Percentiles rank a stretch among this genome's conserved stretches.
These are phyloP conservation scores for Pentamera pediparva DNA, from an alignment of 53 echinoderm and acorn worm genomes.

Conservation along the genomic window DNA sequence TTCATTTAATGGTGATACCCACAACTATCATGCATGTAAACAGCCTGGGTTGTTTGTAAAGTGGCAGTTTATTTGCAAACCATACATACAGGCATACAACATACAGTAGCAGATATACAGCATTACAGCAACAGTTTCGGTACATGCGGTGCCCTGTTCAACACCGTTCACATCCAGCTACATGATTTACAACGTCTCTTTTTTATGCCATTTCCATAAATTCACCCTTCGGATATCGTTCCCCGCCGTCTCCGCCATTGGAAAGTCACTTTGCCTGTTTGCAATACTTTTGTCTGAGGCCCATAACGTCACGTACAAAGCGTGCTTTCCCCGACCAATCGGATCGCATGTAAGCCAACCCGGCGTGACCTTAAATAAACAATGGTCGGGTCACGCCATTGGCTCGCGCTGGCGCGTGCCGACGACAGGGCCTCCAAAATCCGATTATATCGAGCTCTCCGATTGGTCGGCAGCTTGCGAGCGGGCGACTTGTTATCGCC, in stretches of 20 bases:
- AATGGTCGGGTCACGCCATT: neutral
- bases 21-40: too few species aligned
- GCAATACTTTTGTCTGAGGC: neutral
- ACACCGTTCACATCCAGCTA: too few species aligned
- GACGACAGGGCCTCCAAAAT: conserved; percentile 10
- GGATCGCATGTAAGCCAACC: neutral
- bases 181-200: too few species aligned
- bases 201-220: too few species aligned
- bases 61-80: too few species aligned
- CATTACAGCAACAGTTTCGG: too few species aligned
- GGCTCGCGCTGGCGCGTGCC: conserved; percentile 24
- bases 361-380: conserved; percentile 27
- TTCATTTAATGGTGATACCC: too few species aligned
- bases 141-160: too few species aligned
- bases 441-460: neutral
- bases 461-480: conserved; percentile 21
- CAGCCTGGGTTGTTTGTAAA: too few species aligned
- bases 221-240: too few species aligned
- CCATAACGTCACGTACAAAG: conserved; percentile 34
- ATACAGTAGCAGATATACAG: too few species aligned
- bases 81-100: too few species aligned
- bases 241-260: neutral
- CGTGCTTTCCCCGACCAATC: conserved; percentile 24
- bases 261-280: conserved; percentile 15
- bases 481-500: conserved; percentile 18